Evolutionary conservation across 2,797 vertebrate genomes (phyloP).

Genomic region (Cryptoblepharus egeriae): DNA sequence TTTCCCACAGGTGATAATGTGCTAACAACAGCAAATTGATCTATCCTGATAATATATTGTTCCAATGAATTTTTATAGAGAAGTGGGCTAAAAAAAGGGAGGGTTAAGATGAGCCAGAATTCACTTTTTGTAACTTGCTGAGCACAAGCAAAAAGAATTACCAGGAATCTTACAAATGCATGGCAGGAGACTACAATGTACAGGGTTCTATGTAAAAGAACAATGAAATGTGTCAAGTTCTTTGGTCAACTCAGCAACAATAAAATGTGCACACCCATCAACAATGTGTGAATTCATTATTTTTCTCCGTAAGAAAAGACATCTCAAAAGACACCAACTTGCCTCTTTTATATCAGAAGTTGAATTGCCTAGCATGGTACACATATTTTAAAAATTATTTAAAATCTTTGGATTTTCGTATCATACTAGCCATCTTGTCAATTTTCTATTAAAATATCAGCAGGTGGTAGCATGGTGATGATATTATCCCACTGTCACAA

Average conservation of each 20-base stretch:
- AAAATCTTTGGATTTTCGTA: not conserved
- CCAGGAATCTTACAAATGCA: not conserved
- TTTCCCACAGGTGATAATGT: slow-evolving; percentile 12
- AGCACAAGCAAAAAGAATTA: slow-evolving; percentile 6
- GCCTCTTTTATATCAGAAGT: not conserved
- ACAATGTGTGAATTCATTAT: too few relatives aligned
- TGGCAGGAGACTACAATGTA: too few relatives aligned
- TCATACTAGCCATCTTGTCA: not conserved
- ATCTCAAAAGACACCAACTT: too few relatives aligned
- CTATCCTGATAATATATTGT: slow-evolving; percentile 13
- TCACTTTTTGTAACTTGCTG: slow-evolving; percentile 6
- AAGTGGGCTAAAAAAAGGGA: slow-evolving; percentile 22
- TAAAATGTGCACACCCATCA: not conserved
- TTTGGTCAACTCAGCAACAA: not conserved
- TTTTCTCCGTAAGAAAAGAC: not conserved
- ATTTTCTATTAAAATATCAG: slow-evolving; percentile 20
- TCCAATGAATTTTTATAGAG: slow-evolving; percentile 4
- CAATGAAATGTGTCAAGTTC: not conserved
- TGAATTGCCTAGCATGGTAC: not conserved
- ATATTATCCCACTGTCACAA: slow-evolving; percentile 2
- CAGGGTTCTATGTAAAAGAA: not conserved
- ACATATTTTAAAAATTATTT: not conserved
- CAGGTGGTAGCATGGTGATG: slow-evolving; percentile 12
- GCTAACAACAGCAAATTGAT: slow-evolving; percentile 27
- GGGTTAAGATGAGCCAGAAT: not conserved